A percentile compares a stretch with the other conserved stretches of the same genome.
Evolutionary conservation across 2,797 vertebrate species (phyloP).

Genomic region (Caiman crocodilus): DNA sequence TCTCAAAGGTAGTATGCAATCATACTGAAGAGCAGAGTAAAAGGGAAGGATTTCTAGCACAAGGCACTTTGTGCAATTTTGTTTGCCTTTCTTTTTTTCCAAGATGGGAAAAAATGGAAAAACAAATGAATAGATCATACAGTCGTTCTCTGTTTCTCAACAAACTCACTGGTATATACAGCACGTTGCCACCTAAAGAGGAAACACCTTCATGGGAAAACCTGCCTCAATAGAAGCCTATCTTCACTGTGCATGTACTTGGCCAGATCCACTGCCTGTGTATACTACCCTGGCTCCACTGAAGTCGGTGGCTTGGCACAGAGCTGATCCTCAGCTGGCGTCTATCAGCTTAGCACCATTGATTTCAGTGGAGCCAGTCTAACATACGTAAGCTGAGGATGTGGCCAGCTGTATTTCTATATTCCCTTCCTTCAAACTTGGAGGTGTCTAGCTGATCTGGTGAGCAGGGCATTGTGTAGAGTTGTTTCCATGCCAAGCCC

Average conservation of each 20-base stretch:
- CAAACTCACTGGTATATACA: background rate
- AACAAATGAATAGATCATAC: background rate
- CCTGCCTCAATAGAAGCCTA: background rate
- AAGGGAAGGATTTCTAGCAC: background rate
- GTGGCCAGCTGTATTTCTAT: background rate
- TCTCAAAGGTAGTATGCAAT: no score
- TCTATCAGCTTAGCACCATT: background rate
- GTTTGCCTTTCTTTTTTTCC: background rate
- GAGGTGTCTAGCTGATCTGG: background rate
- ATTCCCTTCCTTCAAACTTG: accelerated
- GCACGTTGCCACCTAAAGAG: background rate
- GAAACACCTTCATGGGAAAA: background rate
- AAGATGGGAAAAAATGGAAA: background rate
- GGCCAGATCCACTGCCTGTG: background rate
- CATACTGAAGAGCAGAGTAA: background rate
- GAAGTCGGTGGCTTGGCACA: background rate
- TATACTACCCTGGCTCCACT: background rate
- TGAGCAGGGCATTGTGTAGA: background rate
- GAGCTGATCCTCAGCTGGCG: no score
- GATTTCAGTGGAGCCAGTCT: background rate
- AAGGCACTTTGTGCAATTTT: background rate
- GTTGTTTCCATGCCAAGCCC: background rate
- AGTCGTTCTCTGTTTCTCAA: background rate
- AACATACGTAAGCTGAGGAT: background rate
- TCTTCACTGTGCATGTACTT: background rate